Conservation (phyloP, 2,113 vertebrate genomes). For the Pseudonaja textilis region DNA sequence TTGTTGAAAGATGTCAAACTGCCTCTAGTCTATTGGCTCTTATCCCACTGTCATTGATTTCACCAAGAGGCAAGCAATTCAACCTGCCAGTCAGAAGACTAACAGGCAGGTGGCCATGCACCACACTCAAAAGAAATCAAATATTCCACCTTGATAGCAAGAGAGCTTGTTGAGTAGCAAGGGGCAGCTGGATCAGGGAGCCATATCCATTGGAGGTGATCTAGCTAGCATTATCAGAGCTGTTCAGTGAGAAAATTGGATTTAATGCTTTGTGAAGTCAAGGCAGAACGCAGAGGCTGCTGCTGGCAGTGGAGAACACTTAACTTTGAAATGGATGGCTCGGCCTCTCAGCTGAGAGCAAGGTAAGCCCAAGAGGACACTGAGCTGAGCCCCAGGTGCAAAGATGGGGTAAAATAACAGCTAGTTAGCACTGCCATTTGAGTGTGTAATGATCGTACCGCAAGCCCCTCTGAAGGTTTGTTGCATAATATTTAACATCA, state of each 20-base stretch:
- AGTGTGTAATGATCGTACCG: background rate
- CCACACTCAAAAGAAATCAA: background rate
- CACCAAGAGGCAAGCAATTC: accelerated
- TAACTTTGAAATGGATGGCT: background rate
- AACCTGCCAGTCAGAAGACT: accelerated
- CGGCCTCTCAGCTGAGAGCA: background rate
- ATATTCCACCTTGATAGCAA: slow-evolving; percentile 4
- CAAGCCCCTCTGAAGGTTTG: background rate
- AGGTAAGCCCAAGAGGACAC: background rate
- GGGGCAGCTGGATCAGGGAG: background rate
- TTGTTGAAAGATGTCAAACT: background rate
- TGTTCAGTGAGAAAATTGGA: slow-evolving; percentile 7
- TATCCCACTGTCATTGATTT: background rate
- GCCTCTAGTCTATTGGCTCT: background rate
- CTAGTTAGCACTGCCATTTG: background rate
- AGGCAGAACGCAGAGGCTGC: background rate
- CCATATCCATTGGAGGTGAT: background rate
- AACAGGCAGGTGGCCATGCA: background rate
- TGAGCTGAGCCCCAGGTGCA: background rate
- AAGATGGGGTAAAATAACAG: background rate
- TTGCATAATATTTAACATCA: background rate
- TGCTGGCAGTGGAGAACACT: background rate
- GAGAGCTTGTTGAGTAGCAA: slow-evolving; percentile 6
- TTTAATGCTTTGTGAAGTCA: background rate
- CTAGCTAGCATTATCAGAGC: background rate